Conservation (phyloP, 2,113 vertebrate species). For the Gambusia holbrooki region DNA sequence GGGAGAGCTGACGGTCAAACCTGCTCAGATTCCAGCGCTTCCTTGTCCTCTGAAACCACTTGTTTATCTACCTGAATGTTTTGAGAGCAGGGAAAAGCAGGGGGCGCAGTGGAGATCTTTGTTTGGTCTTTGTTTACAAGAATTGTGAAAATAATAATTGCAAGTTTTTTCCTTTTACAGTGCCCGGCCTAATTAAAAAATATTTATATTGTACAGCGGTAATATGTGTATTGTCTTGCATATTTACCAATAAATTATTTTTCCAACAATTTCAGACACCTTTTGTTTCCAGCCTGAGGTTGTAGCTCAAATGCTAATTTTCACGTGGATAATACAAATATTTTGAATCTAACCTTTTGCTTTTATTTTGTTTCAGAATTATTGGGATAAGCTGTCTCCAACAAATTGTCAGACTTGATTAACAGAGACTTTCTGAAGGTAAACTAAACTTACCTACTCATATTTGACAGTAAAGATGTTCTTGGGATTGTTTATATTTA, state of each 20-base stretch:
- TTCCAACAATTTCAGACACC: not conserved
- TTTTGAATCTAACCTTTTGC: conserved; percentile 6
- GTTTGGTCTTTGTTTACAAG: conserved; percentile 79
- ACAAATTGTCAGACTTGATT: conserved; percentile 84
- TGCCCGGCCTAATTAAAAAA: not conserved
- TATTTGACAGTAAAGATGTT: conserved; percentile 7
- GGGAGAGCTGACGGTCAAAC: conserved; percentile 13
- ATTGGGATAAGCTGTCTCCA: conserved; percentile 80
- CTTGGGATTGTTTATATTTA: not conserved
- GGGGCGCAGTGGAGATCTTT: conserved; percentile 75
- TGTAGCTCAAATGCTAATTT: conserved; percentile 53
- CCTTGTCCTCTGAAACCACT: conserved; percentile 40
- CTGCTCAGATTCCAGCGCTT: conserved; percentile 11
- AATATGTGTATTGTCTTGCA: not conserved
- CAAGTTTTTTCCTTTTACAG: not conserved
- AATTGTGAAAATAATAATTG: conserved; percentile 32
- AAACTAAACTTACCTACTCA: conserved; percentile 20
- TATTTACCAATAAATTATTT: not conserved
- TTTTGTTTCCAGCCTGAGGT: conserved; percentile 12
- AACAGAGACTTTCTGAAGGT: conserved; percentile 79
- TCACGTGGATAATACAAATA: conserved; percentile 2
- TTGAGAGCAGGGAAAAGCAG: conserved; percentile 57
- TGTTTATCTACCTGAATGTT: conserved; percentile 63
- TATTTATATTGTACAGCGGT: not conserved
- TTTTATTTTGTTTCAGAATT: conserved; percentile 72